Percentiles rank a stretch among this genome's conserved stretches.
Conservation (phyloP, 2,888 invertebrate genomes). For the Melinaea marsaeus region DNA sequence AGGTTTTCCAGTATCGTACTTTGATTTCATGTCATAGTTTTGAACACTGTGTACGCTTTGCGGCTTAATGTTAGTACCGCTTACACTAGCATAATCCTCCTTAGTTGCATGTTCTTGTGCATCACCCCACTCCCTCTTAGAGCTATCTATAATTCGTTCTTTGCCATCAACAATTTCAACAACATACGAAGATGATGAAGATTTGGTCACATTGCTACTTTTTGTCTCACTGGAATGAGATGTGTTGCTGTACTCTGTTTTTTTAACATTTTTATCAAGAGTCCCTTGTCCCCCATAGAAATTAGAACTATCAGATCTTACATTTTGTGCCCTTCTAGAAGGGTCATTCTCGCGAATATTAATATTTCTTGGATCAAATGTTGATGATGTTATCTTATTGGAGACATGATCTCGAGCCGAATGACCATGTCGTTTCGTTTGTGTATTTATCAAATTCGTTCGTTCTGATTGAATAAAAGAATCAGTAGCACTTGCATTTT, state of each 20-base stretch:
- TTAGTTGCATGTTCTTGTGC: conserved; percentile 65
- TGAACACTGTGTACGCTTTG: conserved; percentile 75
- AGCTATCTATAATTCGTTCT: conserved; percentile 78
- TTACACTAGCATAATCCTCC: conserved; percentile 74
- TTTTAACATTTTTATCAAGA: conserved; percentile 54
- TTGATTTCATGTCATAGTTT: conserved; percentile 74
- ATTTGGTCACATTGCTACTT: conserved; percentile 76
- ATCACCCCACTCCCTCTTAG: conserved; percentile 78
- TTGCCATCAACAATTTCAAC: conserved; percentile 82
- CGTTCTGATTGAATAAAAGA: conserved; percentile 69
- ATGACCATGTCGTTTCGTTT: conserved; percentile 43
- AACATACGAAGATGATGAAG: conserved; percentile 80
- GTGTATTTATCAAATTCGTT: conserved; percentile 53
- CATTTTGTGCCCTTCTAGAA: conserved; percentile 49
- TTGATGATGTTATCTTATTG: conserved; percentile 33
- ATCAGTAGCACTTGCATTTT: conserved; percentile 60
- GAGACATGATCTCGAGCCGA: conserved; percentile 35
- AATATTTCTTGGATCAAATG: conserved; percentile 46
- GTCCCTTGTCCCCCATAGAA: conserved; percentile 64
- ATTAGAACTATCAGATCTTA: conserved; percentile 56
- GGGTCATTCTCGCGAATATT: conserved; percentile 56
- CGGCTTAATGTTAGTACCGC: conserved; percentile 78
- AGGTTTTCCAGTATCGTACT: conserved; percentile 76
- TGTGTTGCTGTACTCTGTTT: conserved; percentile 60
- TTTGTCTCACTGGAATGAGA: conserved; percentile 72